Evolutionary conservation across 2,113 vertebrate genomes (phyloP), one percentile per base, ranked within the genome.

Genomic region (Sprattus sprattus): DNA sequence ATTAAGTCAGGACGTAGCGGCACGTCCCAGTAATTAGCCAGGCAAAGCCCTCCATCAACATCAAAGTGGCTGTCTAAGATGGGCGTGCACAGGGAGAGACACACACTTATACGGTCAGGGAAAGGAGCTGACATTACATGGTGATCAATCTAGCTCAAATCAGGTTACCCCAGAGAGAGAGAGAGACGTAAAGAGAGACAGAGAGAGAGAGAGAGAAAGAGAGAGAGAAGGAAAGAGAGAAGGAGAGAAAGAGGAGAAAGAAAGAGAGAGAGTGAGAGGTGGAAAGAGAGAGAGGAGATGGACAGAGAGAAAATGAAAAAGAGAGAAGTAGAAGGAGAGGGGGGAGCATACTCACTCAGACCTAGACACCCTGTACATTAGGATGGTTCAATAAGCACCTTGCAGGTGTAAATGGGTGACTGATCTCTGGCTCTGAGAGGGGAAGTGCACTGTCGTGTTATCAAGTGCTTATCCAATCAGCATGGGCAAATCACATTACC

Each of bases 101-200:
- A 20, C 89, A 92, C 91, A 92, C 93, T 93, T 93, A 92, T 88
- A 92, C 49, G 88, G 92, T 89, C 82, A 89, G 90, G 45, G 89
- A 90, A 89, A 91, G 92, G 92, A 91, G 90, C 87, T 92, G 89
- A 94, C 92, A 92, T 94, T 93, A 92, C 88, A 86, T 90, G 87
- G 92, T 92, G 92, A 95, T 95, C 94, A 94, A 94, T 95, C 94
- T 93, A 87, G 15, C 90, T 89, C 92, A 93, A 93, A 94, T 93
- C 91, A 91, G 88, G 90, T 94, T 94, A 93, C 13, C 28, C 13
- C 10, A 39, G 11, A 15, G 71, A 32, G 71, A 78, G 71, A 78
- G 32, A 6, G 11, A 13, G 11, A 78, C 4, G 4, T 28, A 39
- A 32, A 39, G 71, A 78, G 10, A 13, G 25, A 75, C 20, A 64